These are phyloP conservation scores for Apogon talboti DNA, from an alignment of 2,797 vertebrate species.

Conservation along the genomic window DNA sequence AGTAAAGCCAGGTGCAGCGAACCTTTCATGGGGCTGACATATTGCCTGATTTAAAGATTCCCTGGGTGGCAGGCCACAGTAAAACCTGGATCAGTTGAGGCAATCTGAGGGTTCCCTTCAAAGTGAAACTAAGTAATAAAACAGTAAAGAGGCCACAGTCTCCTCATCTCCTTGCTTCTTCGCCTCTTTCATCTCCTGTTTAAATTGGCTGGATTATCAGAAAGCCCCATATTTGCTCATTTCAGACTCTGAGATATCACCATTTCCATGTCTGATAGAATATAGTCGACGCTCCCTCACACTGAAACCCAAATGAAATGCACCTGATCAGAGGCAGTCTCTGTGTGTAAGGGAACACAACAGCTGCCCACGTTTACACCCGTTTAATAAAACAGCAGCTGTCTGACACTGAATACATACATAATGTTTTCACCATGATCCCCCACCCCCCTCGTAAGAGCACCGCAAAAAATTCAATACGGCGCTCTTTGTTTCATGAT, in stretches of 20 bases:
- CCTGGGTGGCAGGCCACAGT: conserved; percentile 67
- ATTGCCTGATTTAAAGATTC: conserved; percentile 80
- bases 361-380: conserved; percentile 12
- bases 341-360: conserved; percentile 11
- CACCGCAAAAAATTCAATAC: conserved; percentile 27
- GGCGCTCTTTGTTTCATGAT: conserved; percentile 9
- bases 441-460: conserved; percentile 14
- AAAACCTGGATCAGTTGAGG: conserved; percentile 73
- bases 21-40: conserved; percentile 72
- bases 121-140: conserved; percentile 75
- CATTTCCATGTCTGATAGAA: conserved; percentile 43
- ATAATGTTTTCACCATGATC: conserved; percentile 1
- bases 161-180: conserved; percentile 26
- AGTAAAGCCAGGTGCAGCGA: conserved; percentile 73
- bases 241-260: conserved; percentile 32
- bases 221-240: conserved; percentile 48
- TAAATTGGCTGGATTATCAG: conserved; percentile 74
- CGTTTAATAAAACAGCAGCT: conserved; percentile 8
- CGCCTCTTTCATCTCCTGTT: conserved; percentile 35
- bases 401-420: conserved; percentile 6
- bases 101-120: conserved; percentile 67
- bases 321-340: conserved; percentile 5
- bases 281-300: conserved; percentile 21
- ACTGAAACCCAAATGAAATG: no score
- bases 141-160: conserved; percentile 46